Percentiles rank a stretch among this genome's conserved stretches.
Conservation (phyloP, 1,140 invertebrate species). For the Pseudomyrmex gracilis region DNA sequence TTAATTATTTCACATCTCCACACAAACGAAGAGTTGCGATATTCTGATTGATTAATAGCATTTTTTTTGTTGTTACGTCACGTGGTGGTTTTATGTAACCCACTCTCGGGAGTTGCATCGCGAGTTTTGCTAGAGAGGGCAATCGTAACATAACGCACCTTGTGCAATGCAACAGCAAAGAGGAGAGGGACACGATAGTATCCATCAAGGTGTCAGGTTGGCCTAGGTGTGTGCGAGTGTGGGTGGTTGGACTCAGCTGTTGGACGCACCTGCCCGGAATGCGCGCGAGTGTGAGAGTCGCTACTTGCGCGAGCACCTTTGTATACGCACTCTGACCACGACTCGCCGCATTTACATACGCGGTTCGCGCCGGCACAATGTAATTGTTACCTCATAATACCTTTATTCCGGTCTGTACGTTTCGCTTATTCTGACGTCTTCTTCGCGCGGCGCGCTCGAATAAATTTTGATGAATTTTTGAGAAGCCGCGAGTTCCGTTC, state of each 20-base stretch:
- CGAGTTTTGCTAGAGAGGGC: constrained; percentile 49
- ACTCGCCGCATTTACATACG: constrained; percentile 73
- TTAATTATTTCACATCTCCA: no score
- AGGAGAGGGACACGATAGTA: constrained; percentile 73
- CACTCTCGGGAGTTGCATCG: constrained; percentile 36
- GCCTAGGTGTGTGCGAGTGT: constrained; percentile 66
- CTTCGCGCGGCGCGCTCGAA: constrained; percentile 40
- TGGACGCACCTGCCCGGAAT: constrained; percentile 75
- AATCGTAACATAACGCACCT: constrained; percentile 72
- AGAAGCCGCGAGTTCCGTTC: neutral
- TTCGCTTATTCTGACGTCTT: constrained; percentile 72
- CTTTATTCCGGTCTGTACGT: constrained; percentile 45
- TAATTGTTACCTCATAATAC: constrained; percentile 77
- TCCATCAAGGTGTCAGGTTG: constrained; percentile 78
- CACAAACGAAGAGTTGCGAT: neutral
- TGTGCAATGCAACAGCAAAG: constrained; percentile 71
- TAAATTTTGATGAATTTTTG: neutral
- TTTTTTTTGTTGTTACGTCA: constrained; percentile 30
- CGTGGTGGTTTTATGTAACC: constrained; percentile 32
- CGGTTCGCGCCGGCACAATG: constrained; percentile 74
- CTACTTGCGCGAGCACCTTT: constrained; percentile 67
- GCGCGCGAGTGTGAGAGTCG: constrained; percentile 53
- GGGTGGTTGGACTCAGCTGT: constrained; percentile 80
- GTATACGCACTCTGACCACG: constrained; percentile 71
- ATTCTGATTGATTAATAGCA: constrained; percentile 25